These are phyloP conservation scores for Bellardia bayeri DNA, from an alignment of 2,888 invertebrate species.

Conservation along the genomic window DNA sequence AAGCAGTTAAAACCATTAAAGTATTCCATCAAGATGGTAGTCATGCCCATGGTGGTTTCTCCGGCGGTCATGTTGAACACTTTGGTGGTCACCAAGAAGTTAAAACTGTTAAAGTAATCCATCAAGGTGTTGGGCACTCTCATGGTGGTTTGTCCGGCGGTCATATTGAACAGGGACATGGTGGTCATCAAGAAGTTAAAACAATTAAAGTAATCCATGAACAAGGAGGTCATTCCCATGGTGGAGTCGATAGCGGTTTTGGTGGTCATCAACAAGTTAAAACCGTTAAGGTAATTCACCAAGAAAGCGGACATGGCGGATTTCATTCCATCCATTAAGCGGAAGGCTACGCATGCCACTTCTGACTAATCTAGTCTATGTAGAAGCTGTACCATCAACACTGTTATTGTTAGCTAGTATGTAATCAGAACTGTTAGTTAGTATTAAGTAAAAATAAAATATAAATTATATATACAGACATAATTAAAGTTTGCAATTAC, in stretches of 20 bases:
- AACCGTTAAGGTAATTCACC: conserved; percentile 58
- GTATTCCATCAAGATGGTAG: conserved; percentile 43
- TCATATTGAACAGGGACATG: conserved; percentile 63
- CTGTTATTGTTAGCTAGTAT: conserved; percentile 77
- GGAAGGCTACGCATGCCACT: neutral
- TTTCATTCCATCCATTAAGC: conserved; percentile 75
- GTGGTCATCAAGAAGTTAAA: conserved; percentile 59
- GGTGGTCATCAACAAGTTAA: conserved; percentile 61
- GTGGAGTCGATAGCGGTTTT: conserved; percentile 61
- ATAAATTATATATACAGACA: conserved; percentile 40
- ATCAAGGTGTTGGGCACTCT: conserved; percentile 72
- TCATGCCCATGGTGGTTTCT: conserved; percentile 10
- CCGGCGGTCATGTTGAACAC: neutral
- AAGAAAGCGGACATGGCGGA: conserved; percentile 68
- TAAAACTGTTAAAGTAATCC: conserved; percentile 78
- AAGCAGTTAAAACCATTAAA: conserved; percentile 46
- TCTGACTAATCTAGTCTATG: conserved; percentile 76
- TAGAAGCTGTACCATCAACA: conserved; percentile 68
- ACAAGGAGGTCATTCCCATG: conserved; percentile 59
- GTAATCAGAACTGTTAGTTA: conserved; percentile 71
- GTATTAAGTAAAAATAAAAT: conserved; percentile 53
- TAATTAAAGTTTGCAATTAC: conserved; percentile 6
- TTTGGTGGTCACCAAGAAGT: conserved; percentile 75
- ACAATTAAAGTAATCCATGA: conserved; percentile 57
- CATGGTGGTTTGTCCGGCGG: conserved; percentile 37